These are phyloP conservation scores for Druceiella hillmani DNA, from an alignment of 2,888 invertebrate species.

Conservation along the genomic window DNA sequence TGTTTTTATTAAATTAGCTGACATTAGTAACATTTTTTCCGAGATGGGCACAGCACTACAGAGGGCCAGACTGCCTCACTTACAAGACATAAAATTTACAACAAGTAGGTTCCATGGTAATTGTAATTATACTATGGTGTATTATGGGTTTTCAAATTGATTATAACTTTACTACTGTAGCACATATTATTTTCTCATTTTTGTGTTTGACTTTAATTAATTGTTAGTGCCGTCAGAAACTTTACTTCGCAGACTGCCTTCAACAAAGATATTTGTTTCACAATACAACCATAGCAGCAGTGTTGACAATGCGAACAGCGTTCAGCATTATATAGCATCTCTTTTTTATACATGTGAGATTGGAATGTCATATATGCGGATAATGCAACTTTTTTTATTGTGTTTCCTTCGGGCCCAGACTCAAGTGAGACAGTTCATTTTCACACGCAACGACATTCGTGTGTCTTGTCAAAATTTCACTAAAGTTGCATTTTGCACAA, in stretches of 20 bases:
- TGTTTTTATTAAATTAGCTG: too few species aligned
- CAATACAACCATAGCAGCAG: slow-evolving; percentile 22
- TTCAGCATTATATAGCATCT: slow-evolving; percentile 11
- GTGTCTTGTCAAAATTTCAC: slow-evolving; percentile 20
- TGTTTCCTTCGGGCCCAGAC: too few species aligned
- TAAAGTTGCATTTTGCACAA: background rate
- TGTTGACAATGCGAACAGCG: too few species aligned
- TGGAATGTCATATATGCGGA: slow-evolving; percentile 49
- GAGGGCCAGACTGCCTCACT: too few species aligned
- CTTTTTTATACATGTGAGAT: slow-evolving; percentile 48
- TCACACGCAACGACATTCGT: slow-evolving; percentile 29
- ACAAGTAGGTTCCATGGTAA: too few species aligned
- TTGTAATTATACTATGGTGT: too few species aligned
- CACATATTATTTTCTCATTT: slow-evolving; percentile 2
- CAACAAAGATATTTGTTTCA: slow-evolving; percentile 17
- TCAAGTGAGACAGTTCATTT: background rate
- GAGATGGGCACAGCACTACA: too few species aligned
- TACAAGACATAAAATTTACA: too few species aligned
- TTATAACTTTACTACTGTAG: too few species aligned
- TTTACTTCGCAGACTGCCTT: slow-evolving; percentile 32
- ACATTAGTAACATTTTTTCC: too few species aligned
- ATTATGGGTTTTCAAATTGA: too few species aligned
- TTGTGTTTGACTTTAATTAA: background rate
- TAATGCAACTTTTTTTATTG: too few species aligned
- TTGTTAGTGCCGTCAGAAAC: slow-evolving; percentile 47